A percentile compares a stretch with the other conserved stretches of the same genome.
phyloP scores from a whole-genome alignment of 1,140 invertebrate species.

The Ditylenchus dipsaci region DNA sequence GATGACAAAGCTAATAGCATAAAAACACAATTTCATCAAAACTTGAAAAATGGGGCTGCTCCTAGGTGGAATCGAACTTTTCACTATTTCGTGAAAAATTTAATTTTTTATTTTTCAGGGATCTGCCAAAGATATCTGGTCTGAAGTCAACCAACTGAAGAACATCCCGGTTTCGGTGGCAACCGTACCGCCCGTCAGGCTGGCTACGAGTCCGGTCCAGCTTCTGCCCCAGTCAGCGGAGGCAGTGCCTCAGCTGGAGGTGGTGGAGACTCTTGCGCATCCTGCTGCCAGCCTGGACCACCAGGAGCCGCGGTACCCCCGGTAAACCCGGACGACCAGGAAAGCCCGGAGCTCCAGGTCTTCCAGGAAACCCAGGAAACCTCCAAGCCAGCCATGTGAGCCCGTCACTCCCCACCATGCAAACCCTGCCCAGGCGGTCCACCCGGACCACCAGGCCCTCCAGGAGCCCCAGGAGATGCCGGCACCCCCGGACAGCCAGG shows the following conservation, averaged over 20 bases:
- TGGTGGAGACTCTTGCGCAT: slow-evolving; percentile 45
- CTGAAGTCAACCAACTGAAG: slow-evolving; percentile 47
- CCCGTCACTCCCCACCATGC: slow-evolving; percentile 42
- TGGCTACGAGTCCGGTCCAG: slow-evolving; percentile 46
- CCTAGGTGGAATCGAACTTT: too few species aligned
- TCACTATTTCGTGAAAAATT: too few species aligned
- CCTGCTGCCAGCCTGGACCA: slow-evolving; percentile 49
- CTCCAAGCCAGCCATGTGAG: slow-evolving; percentile 34
- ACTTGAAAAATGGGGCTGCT: too few species aligned
- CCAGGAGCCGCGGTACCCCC: slow-evolving; percentile 36
- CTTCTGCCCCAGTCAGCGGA: slow-evolving; percentile 18
- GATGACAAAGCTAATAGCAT: too few species aligned
- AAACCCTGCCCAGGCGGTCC: slow-evolving; percentile 37
- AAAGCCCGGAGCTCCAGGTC: slow-evolving; percentile 33
- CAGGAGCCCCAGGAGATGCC: slow-evolving; percentile 30
- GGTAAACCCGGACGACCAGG: slow-evolving; percentile 39
- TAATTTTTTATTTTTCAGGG: slow-evolving; percentile 24
- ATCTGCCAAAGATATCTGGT: slow-evolving; percentile 54
- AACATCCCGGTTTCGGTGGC: slow-evolving; percentile 26
- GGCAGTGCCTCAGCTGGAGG: slow-evolving; percentile 20
- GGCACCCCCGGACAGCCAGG: slow-evolving; percentile 29
- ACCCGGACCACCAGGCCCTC: slow-evolving; percentile 27
- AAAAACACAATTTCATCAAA: too few species aligned
- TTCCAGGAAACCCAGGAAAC: slow-evolving; percentile 40
- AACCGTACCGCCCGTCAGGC: slow-evolving; percentile 53